Evolutionary conservation across 2,888 invertebrate species (phyloP), one percentile per base, ranked within the genome.

Genomic region (Aproaerema taeniolella): DNA sequence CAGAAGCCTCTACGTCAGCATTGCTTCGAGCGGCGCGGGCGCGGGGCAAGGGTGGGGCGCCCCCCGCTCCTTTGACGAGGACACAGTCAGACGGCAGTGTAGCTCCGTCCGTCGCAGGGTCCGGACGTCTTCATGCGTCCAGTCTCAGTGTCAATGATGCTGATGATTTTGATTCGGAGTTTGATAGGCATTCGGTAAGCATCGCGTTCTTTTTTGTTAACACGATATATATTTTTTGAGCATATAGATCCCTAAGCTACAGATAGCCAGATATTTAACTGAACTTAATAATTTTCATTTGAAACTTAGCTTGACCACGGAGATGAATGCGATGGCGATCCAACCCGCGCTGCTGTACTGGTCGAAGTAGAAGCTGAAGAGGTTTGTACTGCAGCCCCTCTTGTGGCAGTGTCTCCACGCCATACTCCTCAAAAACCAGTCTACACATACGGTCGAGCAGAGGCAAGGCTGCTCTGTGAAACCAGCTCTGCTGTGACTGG

Each of bases 1-100:
- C 95, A 0, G 95, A 95, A 70, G 92, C 91, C 0, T 95, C 95
- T 1, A 95, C 95, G 0, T 94, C 95, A 51, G 93, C 95, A 0
- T 75, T 95, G 0, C 82, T 95, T 2, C 91, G 71, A 1, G 86
- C 85, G 12, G 87, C 87, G 1, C 59, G 68, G 3, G 81, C 77
- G 0, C 61, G 73, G 8, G 62, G 49, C 14, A 71, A 70, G 6
- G 62, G 49, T 14, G 69, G 69, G 43, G 53, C 53, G 0, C 67
- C 76, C 1, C 60, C 70, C 32, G 77, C 20, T 20, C 64, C 71
- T 0, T 75, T 93, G n/a, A 88, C 90, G 9, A 88, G 94, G 42
- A 93, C 94, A 0, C 91, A 93, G 61, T 95, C 95, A 0, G 91
- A 92, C 45, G 93, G 94, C 47, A 94, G 93, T 52, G 88, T 94